Conservation (phyloP, 2,113 vertebrate genomes). For the Heterotilapia buettikoferi region DNA sequence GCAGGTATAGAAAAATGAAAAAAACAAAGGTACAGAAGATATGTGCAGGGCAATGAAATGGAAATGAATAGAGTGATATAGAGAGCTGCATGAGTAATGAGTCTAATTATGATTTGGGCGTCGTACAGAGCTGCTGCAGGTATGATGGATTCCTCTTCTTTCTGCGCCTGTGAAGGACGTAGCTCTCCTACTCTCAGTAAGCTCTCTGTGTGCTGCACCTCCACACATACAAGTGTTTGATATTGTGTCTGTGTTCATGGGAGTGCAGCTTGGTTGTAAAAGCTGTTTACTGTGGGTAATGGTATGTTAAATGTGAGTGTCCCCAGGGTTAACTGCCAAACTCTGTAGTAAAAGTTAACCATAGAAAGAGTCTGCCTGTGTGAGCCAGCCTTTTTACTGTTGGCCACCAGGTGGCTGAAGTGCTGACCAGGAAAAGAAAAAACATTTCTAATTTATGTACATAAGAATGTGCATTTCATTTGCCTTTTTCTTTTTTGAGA, state of each 20-base stretch:
- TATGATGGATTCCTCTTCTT: slow-evolving; percentile 59
- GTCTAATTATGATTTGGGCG: slow-evolving; percentile 62
- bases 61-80: slow-evolving; percentile 48
- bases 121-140: slow-evolving; percentile 23
- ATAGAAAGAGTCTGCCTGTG: background rate
- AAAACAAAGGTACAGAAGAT: background rate
- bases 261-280: slow-evolving; percentile 30
- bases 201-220: background rate
- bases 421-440: background rate
- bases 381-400: background rate
- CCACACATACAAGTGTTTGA: background rate
- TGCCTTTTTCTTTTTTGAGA: background rate
- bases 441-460: background rate
- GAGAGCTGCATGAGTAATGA: slow-evolving; percentile 64
- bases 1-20: background rate
- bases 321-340: slow-evolving; percentile 34
- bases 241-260: background rate
- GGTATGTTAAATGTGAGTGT: slow-evolving; percentile 50
- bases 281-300: slow-evolving; percentile 49
- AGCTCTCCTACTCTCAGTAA: background rate
- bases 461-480: background rate
- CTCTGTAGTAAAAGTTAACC: slow-evolving; percentile 26
- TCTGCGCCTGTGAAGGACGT: slow-evolving; percentile 47
- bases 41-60: slow-evolving; percentile 7
- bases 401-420: background rate